Evolutionary conservation across 1,140 invertebrate species (phyloP).

Genomic region (Elysia chlorotica): DNA sequence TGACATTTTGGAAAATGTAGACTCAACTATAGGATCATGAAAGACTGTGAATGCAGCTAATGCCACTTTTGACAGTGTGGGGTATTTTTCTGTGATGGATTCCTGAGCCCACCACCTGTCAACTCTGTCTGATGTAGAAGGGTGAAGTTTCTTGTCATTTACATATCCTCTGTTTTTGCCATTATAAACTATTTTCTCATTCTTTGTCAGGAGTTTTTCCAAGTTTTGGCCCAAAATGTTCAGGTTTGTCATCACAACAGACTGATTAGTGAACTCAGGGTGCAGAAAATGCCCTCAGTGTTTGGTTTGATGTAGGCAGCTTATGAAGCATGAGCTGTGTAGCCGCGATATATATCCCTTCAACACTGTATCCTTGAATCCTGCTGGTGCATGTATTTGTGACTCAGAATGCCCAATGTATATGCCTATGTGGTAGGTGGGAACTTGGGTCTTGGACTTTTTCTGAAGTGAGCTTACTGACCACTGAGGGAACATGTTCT

Average conservation of each 20-base stretch:
- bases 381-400: not conserved
- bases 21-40: constrained; percentile 32
- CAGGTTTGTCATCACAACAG: not conserved
- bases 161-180: constrained; percentile 9
- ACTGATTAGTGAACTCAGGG: constrained; percentile 6
- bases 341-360: not conserved
- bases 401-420: constrained; percentile 16
- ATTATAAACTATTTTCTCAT: not conserved
- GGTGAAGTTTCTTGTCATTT: not conserved
- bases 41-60: constrained; percentile 22
- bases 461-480: not conserved
- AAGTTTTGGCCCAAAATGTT: not conserved
- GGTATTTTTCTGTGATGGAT: constrained; percentile 5
- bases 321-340: not conserved
- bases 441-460: not conserved
- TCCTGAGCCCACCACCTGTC: constrained; percentile 25
- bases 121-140: not conserved
- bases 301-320: not conserved
- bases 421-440: constrained; percentile 5
- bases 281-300: not conserved
- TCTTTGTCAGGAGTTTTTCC: constrained; percentile 8
- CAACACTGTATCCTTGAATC: not conserved
- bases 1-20: constrained; percentile 24
- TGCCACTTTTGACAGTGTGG: constrained; percentile 21
- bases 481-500: constrained; percentile 8